These are phyloP conservation scores for Labeo calbasu DNA, from an alignment of 2,797 vertebrate genomes.

Conservation along the genomic window DNA sequence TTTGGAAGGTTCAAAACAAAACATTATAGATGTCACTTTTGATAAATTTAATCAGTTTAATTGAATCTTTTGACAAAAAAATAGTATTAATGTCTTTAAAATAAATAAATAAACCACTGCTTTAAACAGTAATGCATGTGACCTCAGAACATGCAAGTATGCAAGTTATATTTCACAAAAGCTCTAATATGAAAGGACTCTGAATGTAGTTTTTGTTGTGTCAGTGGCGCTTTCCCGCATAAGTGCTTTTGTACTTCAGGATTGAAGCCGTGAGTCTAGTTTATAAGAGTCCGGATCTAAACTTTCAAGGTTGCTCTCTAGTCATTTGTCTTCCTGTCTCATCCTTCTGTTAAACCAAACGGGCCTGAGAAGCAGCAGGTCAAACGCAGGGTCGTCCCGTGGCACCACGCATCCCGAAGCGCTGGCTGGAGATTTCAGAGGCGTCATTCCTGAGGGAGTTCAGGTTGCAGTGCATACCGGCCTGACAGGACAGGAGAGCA, in stretches of 20 bases:
- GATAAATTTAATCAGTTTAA: background rate
- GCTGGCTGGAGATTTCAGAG: slow-evolving; percentile 66
- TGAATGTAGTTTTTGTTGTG: background rate
- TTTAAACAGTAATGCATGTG: background rate
- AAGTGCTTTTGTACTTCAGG: background rate
- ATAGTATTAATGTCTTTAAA: background rate
- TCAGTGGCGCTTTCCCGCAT: background rate
- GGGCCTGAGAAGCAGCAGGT: slow-evolving; percentile 24
- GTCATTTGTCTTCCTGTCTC: slow-evolving; percentile 42
- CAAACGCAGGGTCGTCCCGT: slow-evolving; percentile 24
- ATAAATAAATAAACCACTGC: background rate
- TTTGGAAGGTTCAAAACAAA: too few relatives aligned
- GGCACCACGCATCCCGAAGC: slow-evolving; percentile 60
- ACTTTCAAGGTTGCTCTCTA: background rate
- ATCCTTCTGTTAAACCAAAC: slow-evolving; percentile 12
- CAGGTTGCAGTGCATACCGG: slow-evolving; percentile 74
- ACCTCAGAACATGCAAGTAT: background rate
- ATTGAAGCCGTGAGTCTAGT: background rate
- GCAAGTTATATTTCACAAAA: background rate
- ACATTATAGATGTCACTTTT: background rate
- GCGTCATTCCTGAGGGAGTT: slow-evolving; percentile 71
- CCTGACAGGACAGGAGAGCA: slow-evolving; percentile 74
- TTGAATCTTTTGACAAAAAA: too few relatives aligned
- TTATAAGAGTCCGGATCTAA: background rate
- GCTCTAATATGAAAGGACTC: background rate